Conservation (phyloP, 2,888 invertebrate species). For the Ypsolopha sequella region DNA sequence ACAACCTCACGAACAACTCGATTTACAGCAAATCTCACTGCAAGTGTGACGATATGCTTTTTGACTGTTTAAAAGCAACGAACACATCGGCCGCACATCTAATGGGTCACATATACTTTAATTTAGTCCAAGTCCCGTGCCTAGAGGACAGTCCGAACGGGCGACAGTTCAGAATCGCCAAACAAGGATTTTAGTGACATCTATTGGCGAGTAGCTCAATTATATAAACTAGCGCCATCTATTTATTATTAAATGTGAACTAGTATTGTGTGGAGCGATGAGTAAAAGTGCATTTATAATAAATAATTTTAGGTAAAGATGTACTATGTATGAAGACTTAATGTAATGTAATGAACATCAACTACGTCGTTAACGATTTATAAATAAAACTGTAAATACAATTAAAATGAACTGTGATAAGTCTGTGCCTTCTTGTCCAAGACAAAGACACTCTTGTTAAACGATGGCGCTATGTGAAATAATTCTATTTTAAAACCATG, state of each 20-base stretch:
- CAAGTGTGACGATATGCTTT: slow-evolving; percentile 86
- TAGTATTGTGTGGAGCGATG: neutral
- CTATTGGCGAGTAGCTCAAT: slow-evolving; percentile 27
- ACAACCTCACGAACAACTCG: slow-evolving; percentile 87
- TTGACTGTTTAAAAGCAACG: slow-evolving; percentile 82
- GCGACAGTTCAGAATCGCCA: slow-evolving; percentile 59
- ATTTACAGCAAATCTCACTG: slow-evolving; percentile 92
- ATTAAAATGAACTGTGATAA: slow-evolving; percentile 48
- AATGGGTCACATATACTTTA: slow-evolving; percentile 90
- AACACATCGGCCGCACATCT: slow-evolving; percentile 79
- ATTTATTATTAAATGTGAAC: slow-evolving; percentile 16
- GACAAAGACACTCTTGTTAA: slow-evolving; percentile 21
- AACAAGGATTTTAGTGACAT: slow-evolving; percentile 58
- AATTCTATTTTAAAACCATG: neutral
- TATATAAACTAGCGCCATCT: slow-evolving; percentile 42
- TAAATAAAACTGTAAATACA: neutral
- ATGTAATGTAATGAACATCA: neutral
- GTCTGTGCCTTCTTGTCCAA: slow-evolving; percentile 58
- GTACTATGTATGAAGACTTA: neutral
- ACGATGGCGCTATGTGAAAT: slow-evolving; percentile 46
- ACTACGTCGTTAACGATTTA: neutral
- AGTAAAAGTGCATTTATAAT: slow-evolving; percentile 1
- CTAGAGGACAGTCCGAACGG: slow-evolving; percentile 69
- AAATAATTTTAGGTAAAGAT: neutral
- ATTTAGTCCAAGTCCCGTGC: slow-evolving; percentile 82